Conservation (phyloP, 92 coral and sea anemone species). For the Micromussa lordhowensis region DNA sequence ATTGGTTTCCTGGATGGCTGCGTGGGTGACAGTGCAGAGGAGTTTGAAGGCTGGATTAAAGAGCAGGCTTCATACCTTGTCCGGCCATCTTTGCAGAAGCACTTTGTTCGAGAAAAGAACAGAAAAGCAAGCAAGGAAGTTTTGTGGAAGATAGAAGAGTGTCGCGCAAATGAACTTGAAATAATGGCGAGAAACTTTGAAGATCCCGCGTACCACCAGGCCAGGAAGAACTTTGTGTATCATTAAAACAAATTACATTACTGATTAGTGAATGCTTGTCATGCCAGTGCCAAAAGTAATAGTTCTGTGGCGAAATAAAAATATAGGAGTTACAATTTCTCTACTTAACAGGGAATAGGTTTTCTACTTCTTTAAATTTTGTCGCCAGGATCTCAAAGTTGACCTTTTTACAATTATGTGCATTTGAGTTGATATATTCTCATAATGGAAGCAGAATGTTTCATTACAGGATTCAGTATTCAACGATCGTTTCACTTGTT, state of each 20-base stretch:
- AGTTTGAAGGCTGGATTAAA: slow-evolving; percentile 44
- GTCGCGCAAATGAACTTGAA: slow-evolving; percentile 53
- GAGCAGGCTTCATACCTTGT: slow-evolving; percentile 45
- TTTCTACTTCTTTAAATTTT: neutral
- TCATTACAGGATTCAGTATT: too few species aligned
- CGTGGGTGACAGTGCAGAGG: slow-evolving; percentile 34
- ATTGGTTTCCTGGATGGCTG: slow-evolving; percentile 62
- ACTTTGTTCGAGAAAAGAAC: slow-evolving; percentile 35
- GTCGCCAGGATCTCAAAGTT: neutral
- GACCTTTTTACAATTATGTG: neutral
- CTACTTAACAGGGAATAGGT: neutral
- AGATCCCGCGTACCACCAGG: slow-evolving; percentile 63
- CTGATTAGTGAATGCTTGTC: neutral
- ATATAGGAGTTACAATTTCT: too few species aligned
- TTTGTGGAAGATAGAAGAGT: slow-evolving; percentile 51
- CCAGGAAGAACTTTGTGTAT: slow-evolving; percentile 68
- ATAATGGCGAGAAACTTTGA: slow-evolving; percentile 71
- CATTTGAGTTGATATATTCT: too few species aligned
- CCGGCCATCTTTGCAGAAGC: slow-evolving; percentile 14
- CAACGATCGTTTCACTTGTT: too few species aligned
- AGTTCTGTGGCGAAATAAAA: neutral
- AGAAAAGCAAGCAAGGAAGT: slow-evolving; percentile 32
- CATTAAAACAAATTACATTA: slow-evolving; percentile 22
- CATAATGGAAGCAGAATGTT: too few species aligned
- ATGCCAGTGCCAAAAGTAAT: neutral